phyloP scores from a whole-genome alignment of 2,113 vertebrate species.

The Promerops cafer region DNA sequence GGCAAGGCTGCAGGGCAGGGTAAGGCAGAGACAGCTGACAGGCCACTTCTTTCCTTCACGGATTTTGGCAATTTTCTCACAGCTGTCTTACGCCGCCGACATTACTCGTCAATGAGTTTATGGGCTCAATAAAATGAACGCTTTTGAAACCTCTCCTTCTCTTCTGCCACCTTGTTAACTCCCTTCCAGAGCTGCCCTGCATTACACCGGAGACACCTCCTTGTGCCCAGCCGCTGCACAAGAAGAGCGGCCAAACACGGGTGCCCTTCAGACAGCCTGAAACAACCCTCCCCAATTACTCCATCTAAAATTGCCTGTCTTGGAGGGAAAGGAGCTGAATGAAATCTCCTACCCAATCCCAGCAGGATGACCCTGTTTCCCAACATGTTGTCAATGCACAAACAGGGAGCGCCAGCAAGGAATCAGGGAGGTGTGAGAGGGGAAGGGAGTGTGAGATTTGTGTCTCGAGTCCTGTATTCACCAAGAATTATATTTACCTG shows the following conservation, averaged over 20 bases:
- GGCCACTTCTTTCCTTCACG: slow-evolving; percentile 29
- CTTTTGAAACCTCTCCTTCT: background rate
- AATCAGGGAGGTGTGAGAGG: background rate
- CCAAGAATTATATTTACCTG: background rate
- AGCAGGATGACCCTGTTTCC: background rate
- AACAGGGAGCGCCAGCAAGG: background rate
- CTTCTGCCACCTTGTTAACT: background rate
- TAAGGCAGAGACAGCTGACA: slow-evolving; percentile 53
- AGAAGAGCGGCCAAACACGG: slow-evolving; percentile 8
- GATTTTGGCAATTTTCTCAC: slow-evolving; percentile 53
- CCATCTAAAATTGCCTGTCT: background rate
- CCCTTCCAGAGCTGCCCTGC: slow-evolving; percentile 31
- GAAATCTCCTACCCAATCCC: background rate
- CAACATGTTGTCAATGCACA: background rate
- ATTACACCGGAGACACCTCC: slow-evolving; percentile 25
- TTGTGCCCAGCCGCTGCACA: background rate
- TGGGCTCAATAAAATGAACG: background rate
- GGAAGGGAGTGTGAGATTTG: background rate
- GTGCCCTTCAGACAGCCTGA: slow-evolving; percentile 1
- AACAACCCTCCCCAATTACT: slow-evolving; percentile 21
- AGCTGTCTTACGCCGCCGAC: background rate
- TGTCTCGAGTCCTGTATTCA: background rate
- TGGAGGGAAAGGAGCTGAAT: background rate
- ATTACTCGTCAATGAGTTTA: background rate
- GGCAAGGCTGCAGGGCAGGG: slow-evolving; percentile 6